Evolutionary conservation across 2,113 vertebrate species (phyloP).

Genomic region (Spea bombifrons): DNA sequence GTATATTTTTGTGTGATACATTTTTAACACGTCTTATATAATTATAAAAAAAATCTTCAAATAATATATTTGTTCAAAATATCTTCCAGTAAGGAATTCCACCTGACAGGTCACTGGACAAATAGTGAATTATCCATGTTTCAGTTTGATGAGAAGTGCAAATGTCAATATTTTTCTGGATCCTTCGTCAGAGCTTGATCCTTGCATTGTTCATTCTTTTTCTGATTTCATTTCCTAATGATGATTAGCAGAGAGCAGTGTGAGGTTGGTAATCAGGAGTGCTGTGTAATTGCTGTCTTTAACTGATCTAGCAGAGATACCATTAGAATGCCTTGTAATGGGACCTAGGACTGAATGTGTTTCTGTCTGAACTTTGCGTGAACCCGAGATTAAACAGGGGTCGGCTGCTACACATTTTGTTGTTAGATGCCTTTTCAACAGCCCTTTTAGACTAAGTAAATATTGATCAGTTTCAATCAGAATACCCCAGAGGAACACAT

Average conservation of each 20-base stretch:
- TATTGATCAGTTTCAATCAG: slow-evolving; percentile 83
- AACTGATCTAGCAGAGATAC: slow-evolving; percentile 70
- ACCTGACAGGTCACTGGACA: too few species aligned
- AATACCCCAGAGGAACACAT: slow-evolving; percentile 79
- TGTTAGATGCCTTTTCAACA: slow-evolving; percentile 83
- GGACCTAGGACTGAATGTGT: slow-evolving; percentile 78
- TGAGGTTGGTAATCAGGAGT: slow-evolving; percentile 52
- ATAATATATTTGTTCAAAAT: too few species aligned
- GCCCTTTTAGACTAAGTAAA: slow-evolving; percentile 84
- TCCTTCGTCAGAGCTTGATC: too few species aligned
- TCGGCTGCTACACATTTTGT: slow-evolving; percentile 80
- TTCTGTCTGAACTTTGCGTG: slow-evolving; percentile 81
- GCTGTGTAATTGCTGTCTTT: slow-evolving; percentile 71
- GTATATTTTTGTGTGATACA: too few species aligned
- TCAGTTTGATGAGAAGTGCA: too few species aligned
- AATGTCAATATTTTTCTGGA: too few species aligned
- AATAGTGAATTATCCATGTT: too few species aligned
- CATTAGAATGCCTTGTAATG: slow-evolving; percentile 75
- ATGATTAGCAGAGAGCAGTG: slow-evolving; percentile 29
- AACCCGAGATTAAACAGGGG: slow-evolving; percentile 81
- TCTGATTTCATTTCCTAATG: not conserved
- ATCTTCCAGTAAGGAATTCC: too few species aligned
- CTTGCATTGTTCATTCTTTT: too few species aligned
- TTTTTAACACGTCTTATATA: too few species aligned
- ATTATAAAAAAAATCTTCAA: too few species aligned